These are phyloP conservation scores for Drosophila watanabei DNA, from an alignment of 1,140 invertebrate species.

Conservation along the genomic window DNA sequence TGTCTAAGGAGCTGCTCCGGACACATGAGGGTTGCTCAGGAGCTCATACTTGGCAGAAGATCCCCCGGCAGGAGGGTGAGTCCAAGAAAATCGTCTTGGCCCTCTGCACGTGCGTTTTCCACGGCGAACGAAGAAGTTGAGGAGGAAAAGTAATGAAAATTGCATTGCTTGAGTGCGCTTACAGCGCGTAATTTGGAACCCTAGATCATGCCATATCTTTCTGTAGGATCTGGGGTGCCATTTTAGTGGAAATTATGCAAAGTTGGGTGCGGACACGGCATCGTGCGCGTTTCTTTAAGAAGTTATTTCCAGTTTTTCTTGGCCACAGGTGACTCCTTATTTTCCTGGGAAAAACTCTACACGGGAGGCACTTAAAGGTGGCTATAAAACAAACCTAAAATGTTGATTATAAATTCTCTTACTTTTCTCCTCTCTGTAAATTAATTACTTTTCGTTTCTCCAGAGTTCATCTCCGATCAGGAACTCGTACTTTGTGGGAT, in stretches of 20 bases:
- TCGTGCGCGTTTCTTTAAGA: slow-evolving; percentile 10
- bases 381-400: not conserved
- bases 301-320: not conserved
- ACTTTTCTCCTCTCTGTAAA: not conserved
- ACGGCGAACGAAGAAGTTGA: slow-evolving; percentile 16
- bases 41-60: slow-evolving; percentile 35
- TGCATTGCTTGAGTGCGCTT: slow-evolving; percentile 70
- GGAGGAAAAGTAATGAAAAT: slow-evolving; percentile 62
- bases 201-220: slow-evolving; percentile 44
- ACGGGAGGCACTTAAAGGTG: not conserved
- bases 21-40: slow-evolving; percentile 59
- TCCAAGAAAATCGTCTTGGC: slow-evolving; percentile 69
- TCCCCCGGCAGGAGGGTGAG: slow-evolving; percentile 36
- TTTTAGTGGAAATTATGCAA: slow-evolving; percentile 65
- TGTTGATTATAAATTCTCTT: not conserved
- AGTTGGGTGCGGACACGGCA: slow-evolving; percentile 16
- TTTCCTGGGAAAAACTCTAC: slow-evolving; percentile 26
- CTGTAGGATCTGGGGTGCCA: slow-evolving; percentile 13
- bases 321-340: slow-evolving; percentile 26
- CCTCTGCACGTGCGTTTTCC: slow-evolving; percentile 74
- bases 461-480: slow-evolving; percentile 21
- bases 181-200: slow-evolving; percentile 56
- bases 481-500: slow-evolving; percentile 21
- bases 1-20: slow-evolving; percentile 38
- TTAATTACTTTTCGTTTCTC: slow-evolving; percentile 13